These are phyloP conservation scores for Antitype chi DNA, from an alignment of 2,888 invertebrate species.

Conservation along the genomic window DNA sequence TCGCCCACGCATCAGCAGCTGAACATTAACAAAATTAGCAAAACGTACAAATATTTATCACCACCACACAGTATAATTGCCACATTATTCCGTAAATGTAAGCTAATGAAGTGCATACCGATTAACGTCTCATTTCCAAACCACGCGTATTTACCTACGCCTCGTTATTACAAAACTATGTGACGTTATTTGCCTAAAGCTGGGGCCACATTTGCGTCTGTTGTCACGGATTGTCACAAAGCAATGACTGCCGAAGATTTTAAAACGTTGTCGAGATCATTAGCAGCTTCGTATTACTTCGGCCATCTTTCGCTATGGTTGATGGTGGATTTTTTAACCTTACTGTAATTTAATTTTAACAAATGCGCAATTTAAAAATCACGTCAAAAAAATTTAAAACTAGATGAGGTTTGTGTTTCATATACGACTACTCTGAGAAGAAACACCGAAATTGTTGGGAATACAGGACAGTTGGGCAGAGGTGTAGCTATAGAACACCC, in stretches of 20 bases:
- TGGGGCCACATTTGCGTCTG: not conserved
- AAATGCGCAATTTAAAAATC: no score
- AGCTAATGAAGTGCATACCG: conserved; percentile 53
- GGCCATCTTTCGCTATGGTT: no score
- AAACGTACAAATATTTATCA: conserved; percentile 41
- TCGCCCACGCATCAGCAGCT: conserved; percentile 8
- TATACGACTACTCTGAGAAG: not conserved
- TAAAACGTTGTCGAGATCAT: not conserved
- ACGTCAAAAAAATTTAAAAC: not conserved
- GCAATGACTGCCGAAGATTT: not conserved
- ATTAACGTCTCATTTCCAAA: conserved; percentile 51
- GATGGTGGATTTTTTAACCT: not conserved
- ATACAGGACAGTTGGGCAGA: no score
- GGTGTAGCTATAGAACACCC: no score
- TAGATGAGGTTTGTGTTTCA: not conserved
- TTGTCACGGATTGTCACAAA: not conserved
- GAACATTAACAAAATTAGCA: conserved; percentile 36
- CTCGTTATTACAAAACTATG: conserved; percentile 36
- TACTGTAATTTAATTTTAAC: not conserved
- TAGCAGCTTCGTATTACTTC: not conserved
- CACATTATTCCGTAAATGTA: conserved; percentile 50
- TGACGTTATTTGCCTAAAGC: conserved; percentile 2
- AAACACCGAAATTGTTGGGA: not conserved
- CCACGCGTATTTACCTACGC: conserved; percentile 24
- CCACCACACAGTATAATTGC: conserved; percentile 36